phyloP scores from a whole-genome alignment of 1,140 invertebrate genomes.

The Drosophila arizonae region DNA sequence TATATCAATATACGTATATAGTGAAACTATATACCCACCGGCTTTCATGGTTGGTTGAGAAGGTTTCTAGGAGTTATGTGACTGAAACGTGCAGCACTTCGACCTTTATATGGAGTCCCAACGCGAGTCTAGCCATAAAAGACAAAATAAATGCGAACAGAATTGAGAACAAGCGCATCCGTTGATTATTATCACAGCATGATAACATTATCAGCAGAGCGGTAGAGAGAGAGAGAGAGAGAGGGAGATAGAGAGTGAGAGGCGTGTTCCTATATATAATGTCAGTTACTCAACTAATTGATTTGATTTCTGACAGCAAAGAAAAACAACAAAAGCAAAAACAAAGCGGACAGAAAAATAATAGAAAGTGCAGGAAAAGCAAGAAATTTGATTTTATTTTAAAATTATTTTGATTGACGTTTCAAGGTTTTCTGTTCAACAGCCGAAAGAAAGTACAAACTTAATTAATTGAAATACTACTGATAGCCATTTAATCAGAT shows the following conservation, averaged over 20 bases:
- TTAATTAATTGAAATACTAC: too few relatives aligned
- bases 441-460: too few relatives aligned
- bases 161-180: conserved; percentile 61
- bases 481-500: too few relatives aligned
- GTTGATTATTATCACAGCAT: conserved; percentile 64
- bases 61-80: conserved; percentile 60
- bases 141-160: conserved; percentile 7
- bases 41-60: conserved; percentile 61
- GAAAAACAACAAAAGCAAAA: not conserved
- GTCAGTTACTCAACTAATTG: conserved; percentile 39
- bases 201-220: not conserved
- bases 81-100: not conserved
- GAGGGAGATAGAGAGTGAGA: not conserved
- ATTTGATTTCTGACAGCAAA: conserved; percentile 3
- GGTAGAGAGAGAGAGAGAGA: conserved; percentile 11
- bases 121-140: not conserved
- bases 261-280: not conserved
- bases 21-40: conserved; percentile 46
- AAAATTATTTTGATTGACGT: too few relatives aligned
- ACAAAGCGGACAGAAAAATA: not conserved
- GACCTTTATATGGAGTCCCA: conserved; percentile 59
- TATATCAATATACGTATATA: conserved; percentile 13
- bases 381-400: not conserved
- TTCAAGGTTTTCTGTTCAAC: too few relatives aligned
- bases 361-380: not conserved